Percentiles rank a stretch among this genome's conserved stretches.
Evolutionary conservation across 2,888 invertebrate species (phyloP).

Genomic region (Electrophaes corylata): DNA sequence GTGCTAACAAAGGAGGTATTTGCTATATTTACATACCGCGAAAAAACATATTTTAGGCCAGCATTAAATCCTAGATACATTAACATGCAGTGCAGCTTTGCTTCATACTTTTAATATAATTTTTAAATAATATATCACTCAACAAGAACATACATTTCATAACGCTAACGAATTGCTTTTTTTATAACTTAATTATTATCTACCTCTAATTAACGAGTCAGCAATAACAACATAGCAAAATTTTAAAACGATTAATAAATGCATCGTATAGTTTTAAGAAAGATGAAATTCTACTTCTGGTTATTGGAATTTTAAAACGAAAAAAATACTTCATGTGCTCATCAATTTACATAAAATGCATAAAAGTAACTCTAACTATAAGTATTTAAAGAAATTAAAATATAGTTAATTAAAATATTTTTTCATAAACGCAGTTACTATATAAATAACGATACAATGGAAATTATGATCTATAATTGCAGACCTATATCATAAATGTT

Average conservation of each 20-base stretch:
- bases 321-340: slow-evolving; percentile 1
- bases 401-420: too few species aligned
- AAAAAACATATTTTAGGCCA: too few species aligned
- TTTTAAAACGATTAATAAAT: slow-evolving; percentile 22
- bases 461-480: too few species aligned
- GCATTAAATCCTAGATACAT: too few species aligned
- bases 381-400: too few species aligned
- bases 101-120: neutral
- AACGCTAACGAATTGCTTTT: slow-evolving; percentile 15
- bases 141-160: slow-evolving; percentile 14
- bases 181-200: slow-evolving; percentile 21
- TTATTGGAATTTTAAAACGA: neutral
- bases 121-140: neutral
- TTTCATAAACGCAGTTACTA: too few species aligned
- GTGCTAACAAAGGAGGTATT: too few species aligned
- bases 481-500: too few species aligned
- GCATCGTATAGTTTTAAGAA: slow-evolving; percentile 14
- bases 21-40: too few species aligned
- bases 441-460: too few species aligned
- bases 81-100: neutral
- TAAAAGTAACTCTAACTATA: too few species aligned
- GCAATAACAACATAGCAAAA: slow-evolving; percentile 12
- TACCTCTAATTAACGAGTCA: slow-evolving; percentile 17
- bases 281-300: neutral
- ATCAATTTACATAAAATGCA: too few species aligned